phyloP scores from a whole-genome alignment of 2,797 vertebrate genomes.

The Oceanodroma leucorhoa region DNA sequence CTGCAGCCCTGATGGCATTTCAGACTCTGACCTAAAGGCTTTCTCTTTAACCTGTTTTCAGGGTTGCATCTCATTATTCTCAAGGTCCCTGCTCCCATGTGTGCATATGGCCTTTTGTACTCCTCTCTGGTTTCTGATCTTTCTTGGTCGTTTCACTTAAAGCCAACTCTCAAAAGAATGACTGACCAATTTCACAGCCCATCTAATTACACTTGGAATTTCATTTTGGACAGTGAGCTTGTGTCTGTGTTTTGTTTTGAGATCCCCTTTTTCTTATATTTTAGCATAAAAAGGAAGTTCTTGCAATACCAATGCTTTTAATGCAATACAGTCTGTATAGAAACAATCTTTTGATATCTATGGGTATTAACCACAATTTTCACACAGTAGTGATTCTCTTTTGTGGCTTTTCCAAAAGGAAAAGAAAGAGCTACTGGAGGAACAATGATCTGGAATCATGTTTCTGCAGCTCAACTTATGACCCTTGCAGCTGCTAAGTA shows the following conservation, averaged over 20 bases:
- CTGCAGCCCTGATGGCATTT: neutral
- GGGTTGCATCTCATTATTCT: neutral
- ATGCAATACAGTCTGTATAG: neutral
- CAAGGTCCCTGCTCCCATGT: neutral
- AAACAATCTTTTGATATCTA: neutral
- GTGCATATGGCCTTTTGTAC: neutral
- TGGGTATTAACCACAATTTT: neutral
- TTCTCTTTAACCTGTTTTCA: neutral
- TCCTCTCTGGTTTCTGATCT: neutral
- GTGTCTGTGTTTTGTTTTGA: neutral
- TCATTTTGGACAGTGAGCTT: neutral
- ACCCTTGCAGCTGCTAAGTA: neutral
- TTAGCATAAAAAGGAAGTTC: neutral
- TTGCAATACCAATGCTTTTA: neutral
- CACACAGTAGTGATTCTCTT: neutral
- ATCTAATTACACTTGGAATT: neutral
- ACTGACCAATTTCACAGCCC: neutral
- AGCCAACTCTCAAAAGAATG: neutral
- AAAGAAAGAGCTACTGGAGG: neutral
- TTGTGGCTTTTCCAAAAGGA: neutral
- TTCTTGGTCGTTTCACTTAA: neutral
- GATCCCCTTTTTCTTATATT: neutral
- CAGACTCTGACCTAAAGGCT: neutral
- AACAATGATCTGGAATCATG: neutral
- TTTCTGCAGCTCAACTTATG: neutral